A percentile compares a stretch with the other conserved stretches of the same genome.
Evolutionary conservation across 2,113 vertebrate genomes (phyloP).

Genomic region (Apteryx owenii): DNA sequence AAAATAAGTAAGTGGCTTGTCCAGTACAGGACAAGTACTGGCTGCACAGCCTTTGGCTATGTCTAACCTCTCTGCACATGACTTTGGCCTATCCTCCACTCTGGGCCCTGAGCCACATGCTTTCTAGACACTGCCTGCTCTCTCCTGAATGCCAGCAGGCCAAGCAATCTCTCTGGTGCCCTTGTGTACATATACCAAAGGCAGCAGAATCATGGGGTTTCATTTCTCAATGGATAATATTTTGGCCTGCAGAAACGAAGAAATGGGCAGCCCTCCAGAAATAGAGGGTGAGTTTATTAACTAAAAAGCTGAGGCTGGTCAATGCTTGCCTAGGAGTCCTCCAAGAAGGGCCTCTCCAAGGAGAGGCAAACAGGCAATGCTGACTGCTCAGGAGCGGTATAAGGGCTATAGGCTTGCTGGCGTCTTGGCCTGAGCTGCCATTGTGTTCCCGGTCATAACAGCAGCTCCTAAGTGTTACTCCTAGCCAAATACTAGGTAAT

Average conservation of each 20-base stretch:
- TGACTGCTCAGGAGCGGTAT: background rate
- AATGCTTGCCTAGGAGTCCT: accelerated
- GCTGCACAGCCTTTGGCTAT: background rate
- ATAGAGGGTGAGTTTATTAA: accelerated
- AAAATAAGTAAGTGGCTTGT: background rate
- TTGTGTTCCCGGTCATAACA: background rate
- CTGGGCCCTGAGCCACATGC: background rate
- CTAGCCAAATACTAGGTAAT: background rate
- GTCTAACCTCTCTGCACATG: background rate
- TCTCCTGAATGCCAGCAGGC: background rate
- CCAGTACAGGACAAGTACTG: background rate
- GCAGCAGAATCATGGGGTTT: background rate
- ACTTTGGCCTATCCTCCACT: background rate
- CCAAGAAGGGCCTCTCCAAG: background rate
- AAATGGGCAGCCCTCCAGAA: background rate
- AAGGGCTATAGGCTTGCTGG: background rate
- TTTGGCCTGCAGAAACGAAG: background rate
- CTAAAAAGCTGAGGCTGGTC: background rate
- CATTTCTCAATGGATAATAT: accelerated
- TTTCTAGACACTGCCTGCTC: accelerated
- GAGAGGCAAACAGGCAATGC: background rate
- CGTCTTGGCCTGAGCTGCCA: background rate
- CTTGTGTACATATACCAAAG: accelerated
- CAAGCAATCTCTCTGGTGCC: accelerated
- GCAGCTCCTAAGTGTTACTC: background rate